Percentiles rank a stretch among this genome's conserved stretches.
phyloP scores from a whole-genome alignment of 2,888 invertebrate species.

The Pollenia amentaria region DNA sequence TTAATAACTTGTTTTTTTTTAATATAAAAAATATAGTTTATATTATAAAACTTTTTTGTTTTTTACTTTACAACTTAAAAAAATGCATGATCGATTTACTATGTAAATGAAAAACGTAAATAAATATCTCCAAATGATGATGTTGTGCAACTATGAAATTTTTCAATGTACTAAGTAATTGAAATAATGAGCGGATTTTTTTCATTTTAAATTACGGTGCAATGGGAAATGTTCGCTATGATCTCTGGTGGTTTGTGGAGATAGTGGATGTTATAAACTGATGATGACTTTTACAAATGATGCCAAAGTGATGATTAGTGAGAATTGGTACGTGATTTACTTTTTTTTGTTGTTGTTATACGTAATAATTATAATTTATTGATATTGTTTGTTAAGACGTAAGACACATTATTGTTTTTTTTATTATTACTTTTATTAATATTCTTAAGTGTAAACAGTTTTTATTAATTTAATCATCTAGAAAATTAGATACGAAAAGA shows the following conservation, averaged over 20 bases:
- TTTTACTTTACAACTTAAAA: slow-evolving; percentile 51
- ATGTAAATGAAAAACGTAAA: slow-evolving; percentile 24
- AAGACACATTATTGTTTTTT: slow-evolving; percentile 71
- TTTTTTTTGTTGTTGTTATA: slow-evolving; percentile 55
- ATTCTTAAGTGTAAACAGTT: slow-evolving; percentile 73
- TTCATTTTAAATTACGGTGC: slow-evolving; percentile 61
- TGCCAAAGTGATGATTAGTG: slow-evolving; percentile 72
- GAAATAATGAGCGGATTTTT: slow-evolving; percentile 43
- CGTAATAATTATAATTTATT: slow-evolving; percentile 63
- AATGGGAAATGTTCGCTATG: slow-evolving; percentile 56
- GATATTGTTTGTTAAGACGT: slow-evolving; percentile 66
- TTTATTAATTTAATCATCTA: slow-evolving; percentile 82
- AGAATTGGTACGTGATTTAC: slow-evolving; percentile 68
- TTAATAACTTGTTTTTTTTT: background rate
- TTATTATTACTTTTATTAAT: slow-evolving; percentile 50
- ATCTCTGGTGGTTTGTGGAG: slow-evolving; percentile 56
- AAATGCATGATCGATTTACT: slow-evolving; percentile 24
- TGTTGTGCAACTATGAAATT: slow-evolving; percentile 57
- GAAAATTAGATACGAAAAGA: slow-evolving; percentile 83
- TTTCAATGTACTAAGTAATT: slow-evolving; percentile 20
- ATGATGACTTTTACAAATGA: slow-evolving; percentile 73
- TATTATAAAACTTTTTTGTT: slow-evolving; percentile 26
- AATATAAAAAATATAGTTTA: slow-evolving; percentile 49
- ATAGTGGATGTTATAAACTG: slow-evolving; percentile 63
- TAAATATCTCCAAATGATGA: slow-evolving; percentile 43